Percentiles rank a stretch among this genome's conserved stretches.
These are phyloP conservation scores for Diploscapter pachys DNA, from an alignment of 1,140 invertebrate species.

Conservation along the genomic window DNA sequence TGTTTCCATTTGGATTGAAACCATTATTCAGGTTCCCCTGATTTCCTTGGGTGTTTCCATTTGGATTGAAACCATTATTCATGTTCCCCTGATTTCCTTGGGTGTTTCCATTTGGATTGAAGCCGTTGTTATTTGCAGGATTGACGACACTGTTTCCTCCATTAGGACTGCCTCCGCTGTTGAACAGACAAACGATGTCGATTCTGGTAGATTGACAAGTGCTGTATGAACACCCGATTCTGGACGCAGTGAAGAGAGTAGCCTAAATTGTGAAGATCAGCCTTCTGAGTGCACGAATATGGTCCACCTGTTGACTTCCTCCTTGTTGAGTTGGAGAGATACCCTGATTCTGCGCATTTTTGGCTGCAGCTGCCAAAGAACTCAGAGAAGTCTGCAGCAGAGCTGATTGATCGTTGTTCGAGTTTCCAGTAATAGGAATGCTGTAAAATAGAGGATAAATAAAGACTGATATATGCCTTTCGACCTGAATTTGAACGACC, in stretches of 20 bases:
- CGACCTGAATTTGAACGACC: slow-evolving; percentile 25
- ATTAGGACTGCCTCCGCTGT: no score
- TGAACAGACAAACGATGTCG: slow-evolving; percentile 27
- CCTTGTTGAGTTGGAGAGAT: neutral
- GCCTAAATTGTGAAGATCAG: neutral
- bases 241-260: neutral
- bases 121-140: no score
- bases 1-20: no score
- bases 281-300: no score
- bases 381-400: neutral
- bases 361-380: slow-evolving; percentile 11
- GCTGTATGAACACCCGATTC: slow-evolving; percentile 17
- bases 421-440: neutral
- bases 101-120: no score
- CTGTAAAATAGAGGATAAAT: neutral
- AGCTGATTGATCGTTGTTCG: neutral
- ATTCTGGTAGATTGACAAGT: slow-evolving; percentile 6
- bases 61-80: no score
- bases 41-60: no score
- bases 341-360: slow-evolving; percentile 10
- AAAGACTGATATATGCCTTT: neutral
- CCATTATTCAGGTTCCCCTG: no score
- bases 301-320: neutral
- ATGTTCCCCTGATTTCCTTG: no score
- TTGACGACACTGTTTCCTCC: no score